Evolutionary conservation across 23 tunicate genomes (phyloP).

Genomic region (Botrylloides violaceus): DNA sequence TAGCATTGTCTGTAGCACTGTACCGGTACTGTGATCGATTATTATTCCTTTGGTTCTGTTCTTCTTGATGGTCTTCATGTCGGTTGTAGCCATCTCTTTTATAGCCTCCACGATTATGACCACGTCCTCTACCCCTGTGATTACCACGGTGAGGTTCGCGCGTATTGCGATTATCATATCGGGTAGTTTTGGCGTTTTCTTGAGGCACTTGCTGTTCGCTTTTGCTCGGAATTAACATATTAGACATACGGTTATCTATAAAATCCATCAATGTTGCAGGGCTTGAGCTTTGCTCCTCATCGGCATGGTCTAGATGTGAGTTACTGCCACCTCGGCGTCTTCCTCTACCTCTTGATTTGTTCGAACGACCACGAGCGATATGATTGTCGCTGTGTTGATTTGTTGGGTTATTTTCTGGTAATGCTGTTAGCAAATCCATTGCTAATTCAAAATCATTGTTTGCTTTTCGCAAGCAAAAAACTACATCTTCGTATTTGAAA

Average conservation of each 20-base stretch:
- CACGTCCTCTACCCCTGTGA: not conserved
- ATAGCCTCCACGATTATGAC: not conserved
- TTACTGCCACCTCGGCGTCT: slow-evolving; percentile 18
- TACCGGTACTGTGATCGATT: no score
- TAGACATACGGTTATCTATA: slow-evolving; percentile 36
- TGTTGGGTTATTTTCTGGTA: not conserved
- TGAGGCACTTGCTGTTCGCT: not conserved
- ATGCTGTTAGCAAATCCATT: slow-evolving; percentile 17
- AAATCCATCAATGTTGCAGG: slow-evolving; percentile 50
- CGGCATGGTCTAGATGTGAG: slow-evolving; percentile 1
- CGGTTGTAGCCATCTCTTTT: not conserved
- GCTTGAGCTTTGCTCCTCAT: slow-evolving; percentile 22
- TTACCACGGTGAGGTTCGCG: not conserved
- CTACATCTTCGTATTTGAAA: slow-evolving; percentile 29
- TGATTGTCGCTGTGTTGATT: slow-evolving; percentile 4
- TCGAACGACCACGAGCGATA: slow-evolving; percentile 23
- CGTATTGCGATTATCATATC: not conserved
- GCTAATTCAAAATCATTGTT: slow-evolving; percentile 57
- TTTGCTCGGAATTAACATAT: not conserved
- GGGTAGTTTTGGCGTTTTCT: not conserved
- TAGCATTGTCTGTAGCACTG: no score
- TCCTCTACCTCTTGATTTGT: slow-evolving; percentile 24
- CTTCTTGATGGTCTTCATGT: not conserved
- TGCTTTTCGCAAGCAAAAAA: slow-evolving; percentile 20
- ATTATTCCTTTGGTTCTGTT: not conserved